A percentile compares a stretch with the other conserved stretches of the same genome.
Conservation (phyloP, 2,888 invertebrate genomes). For the Lasioglossum leucozonium region DNA sequence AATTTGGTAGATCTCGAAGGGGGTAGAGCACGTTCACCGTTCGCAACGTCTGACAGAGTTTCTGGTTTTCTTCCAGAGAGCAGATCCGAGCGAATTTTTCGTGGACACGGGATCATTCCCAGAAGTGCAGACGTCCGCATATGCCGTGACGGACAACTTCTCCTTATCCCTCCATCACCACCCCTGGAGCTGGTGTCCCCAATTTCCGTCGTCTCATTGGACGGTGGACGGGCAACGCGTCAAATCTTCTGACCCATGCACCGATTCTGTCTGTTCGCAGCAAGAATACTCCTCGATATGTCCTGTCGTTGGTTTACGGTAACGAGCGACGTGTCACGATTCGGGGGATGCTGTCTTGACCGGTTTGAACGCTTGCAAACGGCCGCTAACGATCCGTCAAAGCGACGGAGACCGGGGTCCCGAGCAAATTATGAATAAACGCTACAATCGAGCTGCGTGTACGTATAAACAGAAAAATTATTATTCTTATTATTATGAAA, state of each 20-base stretch:
- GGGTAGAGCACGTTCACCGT: background rate
- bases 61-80: constrained; percentile 2
- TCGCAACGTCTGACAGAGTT: background rate
- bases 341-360: constrained; percentile 12
- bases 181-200: constrained; percentile 30
- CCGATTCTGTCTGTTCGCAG: constrained; percentile 41
- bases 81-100: constrained; percentile 26
- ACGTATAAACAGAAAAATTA: background rate
- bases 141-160: constrained; percentile 44
- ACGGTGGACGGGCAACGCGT: constrained; percentile 52
- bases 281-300: constrained; percentile 47
- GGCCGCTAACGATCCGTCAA: background rate
- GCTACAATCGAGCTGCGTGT: background rate
- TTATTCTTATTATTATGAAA: background rate
- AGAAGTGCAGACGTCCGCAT: constrained; percentile 49
- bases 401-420: background rate
- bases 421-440: background rate
- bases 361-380: background rate
- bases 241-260: constrained; percentile 66
- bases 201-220: constrained; percentile 34
- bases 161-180: constrained; percentile 43
- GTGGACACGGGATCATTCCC: constrained; percentile 3
- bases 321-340: constrained; percentile 62
- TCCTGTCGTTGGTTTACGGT: constrained; percentile 59
- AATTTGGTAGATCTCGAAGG: background rate